Conservation (phyloP, 2,113 vertebrate species). For the Solea solea region DNA sequence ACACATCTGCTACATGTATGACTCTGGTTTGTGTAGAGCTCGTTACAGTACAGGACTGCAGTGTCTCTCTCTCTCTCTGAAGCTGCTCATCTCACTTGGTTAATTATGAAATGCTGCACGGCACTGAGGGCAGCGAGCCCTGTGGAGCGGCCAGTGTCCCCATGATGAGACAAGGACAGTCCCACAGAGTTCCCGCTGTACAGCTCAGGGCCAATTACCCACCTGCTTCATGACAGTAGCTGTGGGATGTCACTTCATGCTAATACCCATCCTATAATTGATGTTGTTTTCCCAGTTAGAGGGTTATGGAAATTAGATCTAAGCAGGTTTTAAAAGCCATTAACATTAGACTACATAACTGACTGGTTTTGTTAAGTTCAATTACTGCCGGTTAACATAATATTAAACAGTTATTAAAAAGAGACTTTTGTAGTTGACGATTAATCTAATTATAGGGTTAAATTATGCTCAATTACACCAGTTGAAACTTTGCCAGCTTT, state of each 20-base stretch:
- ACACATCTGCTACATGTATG: slow-evolving; percentile 4
- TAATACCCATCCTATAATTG: slow-evolving; percentile 63
- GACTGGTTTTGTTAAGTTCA: slow-evolving; percentile 32
- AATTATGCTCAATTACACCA: slow-evolving; percentile 29
- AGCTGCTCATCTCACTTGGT: slow-evolving; percentile 55
- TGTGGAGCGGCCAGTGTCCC: slow-evolving; percentile 45
- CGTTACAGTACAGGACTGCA: slow-evolving; percentile 21
- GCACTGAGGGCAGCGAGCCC: slow-evolving; percentile 53
- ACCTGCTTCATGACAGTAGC: slow-evolving; percentile 67
- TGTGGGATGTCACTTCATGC: slow-evolving; percentile 63
- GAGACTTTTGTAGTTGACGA: slow-evolving; percentile 8
- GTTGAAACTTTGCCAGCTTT: slow-evolving; percentile 11
- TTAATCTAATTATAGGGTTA: slow-evolving; percentile 34
- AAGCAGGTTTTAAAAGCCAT: slow-evolving; percentile 53
- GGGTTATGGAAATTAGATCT: slow-evolving; percentile 58
- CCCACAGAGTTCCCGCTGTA: slow-evolving; percentile 47
- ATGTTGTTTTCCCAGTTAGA: slow-evolving; percentile 61
- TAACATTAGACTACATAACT: slow-evolving; percentile 47
- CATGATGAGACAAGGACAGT: slow-evolving; percentile 64
- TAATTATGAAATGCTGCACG: slow-evolving; percentile 70
- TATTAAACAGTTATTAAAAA: slow-evolving; percentile 43
- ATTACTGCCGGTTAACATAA: slow-evolving; percentile 4
- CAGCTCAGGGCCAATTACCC: slow-evolving; percentile 74
- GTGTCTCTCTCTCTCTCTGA: slow-evolving; percentile 24
- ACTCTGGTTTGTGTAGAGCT: slow-evolving; percentile 13